These are phyloP conservation scores for Lutjanus erythropterus DNA, from an alignment of 2,113 vertebrate species.

Conservation along the genomic window DNA sequence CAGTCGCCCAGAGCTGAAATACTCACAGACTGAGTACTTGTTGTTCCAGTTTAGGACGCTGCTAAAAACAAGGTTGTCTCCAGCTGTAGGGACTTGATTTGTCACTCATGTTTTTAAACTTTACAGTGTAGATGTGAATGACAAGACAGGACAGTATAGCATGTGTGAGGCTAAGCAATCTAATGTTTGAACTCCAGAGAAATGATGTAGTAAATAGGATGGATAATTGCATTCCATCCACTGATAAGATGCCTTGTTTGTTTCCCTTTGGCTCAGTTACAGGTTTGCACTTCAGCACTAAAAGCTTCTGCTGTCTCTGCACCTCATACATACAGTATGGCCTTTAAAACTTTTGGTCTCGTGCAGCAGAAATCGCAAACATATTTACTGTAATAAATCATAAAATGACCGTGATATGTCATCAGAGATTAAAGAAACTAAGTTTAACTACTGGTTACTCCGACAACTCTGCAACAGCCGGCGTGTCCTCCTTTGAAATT, in stretches of 20 bases:
- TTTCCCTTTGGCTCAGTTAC: constrained; percentile 5
- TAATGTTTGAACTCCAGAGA: not conserved
- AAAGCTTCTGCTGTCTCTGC: not conserved
- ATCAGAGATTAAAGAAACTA: too few relatives aligned
- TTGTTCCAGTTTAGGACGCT: constrained; percentile 4
- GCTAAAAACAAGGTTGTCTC: constrained; percentile 31
- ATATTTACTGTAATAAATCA: too few relatives aligned
- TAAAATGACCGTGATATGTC: too few relatives aligned
- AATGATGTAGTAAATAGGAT: not conserved
- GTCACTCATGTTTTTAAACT: constrained; percentile 9
- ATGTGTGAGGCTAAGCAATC: constrained; percentile 7
- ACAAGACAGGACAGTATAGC: not conserved
- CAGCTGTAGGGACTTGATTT: constrained; percentile 31
- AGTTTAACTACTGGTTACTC: too few relatives aligned
- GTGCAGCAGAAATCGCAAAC: not conserved
- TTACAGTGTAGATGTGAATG: not conserved
- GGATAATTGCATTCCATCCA: constrained; percentile 9
- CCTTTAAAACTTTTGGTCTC: not conserved
- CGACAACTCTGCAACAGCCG: too few relatives aligned
- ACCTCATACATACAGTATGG: not conserved
- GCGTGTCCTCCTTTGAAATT: too few relatives aligned
- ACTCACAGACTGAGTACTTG: not conserved
- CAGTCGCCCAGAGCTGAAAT: not conserved
- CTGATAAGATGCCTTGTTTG: constrained; percentile 16
- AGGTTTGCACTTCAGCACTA: constrained; percentile 7